Conservation (phyloP, 1,140 invertebrate genomes). For the Zaprionus vittiger region DNA sequence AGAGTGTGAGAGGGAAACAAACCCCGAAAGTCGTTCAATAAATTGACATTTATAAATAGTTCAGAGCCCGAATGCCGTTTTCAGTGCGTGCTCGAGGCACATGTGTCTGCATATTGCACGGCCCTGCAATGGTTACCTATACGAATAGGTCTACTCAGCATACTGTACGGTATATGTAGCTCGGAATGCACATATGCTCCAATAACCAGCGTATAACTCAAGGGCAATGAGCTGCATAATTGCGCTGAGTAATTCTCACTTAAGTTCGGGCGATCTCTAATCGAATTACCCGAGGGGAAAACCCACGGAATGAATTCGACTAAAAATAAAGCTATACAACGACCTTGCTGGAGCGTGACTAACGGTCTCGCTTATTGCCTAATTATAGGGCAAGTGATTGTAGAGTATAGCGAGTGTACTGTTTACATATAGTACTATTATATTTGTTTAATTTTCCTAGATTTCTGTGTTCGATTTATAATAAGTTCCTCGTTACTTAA, state of each 20-base stretch:
- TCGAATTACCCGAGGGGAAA: conserved; percentile 38
- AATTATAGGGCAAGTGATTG: conserved; percentile 1
- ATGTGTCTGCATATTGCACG: conserved; percentile 74
- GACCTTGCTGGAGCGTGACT: conserved; percentile 8
- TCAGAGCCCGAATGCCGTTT: conserved; percentile 33
- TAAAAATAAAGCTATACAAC: conserved; percentile 29
- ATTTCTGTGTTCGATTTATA: background rate
- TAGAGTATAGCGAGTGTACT: background rate
- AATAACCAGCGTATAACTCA: conserved; percentile 70
- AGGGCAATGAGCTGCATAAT: conserved; percentile 81
- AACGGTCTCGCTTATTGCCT: conserved; percentile 12
- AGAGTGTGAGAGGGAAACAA: conserved; percentile 36
- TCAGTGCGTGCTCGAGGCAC: conserved; percentile 57
- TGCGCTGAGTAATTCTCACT: conserved; percentile 82
- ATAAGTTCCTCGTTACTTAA: background rate
- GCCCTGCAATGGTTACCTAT: conserved; percentile 50
- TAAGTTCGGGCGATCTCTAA: conserved; percentile 63
- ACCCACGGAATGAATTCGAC: conserved; percentile 13
- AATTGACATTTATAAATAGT: conserved; percentile 67
- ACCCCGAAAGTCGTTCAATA: conserved; percentile 68
- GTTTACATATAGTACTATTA: background rate
- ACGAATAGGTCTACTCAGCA: background rate
- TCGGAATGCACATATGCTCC: conserved; percentile 39
- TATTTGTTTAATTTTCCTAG: background rate
- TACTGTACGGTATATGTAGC: background rate